A percentile compares a stretch with the other conserved stretches of the same genome.
phyloP scores from a whole-genome alignment of 2,797 vertebrate species.

The Melanitta fusca region DNA sequence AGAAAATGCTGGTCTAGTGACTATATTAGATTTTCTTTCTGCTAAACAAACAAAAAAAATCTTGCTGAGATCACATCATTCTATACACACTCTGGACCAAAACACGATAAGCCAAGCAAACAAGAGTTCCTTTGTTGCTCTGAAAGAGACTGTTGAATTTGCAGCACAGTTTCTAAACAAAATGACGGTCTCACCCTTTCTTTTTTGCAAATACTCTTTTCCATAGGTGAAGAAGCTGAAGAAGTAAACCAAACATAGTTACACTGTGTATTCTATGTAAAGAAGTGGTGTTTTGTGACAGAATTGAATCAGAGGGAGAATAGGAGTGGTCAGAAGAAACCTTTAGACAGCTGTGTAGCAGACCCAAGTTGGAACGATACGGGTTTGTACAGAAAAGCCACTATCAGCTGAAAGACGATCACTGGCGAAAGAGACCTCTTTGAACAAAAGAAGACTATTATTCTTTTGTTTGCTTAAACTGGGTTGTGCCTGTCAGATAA shows the following conservation, averaged over 20 bases:
- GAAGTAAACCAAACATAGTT: constrained; percentile 37
- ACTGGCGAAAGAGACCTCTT: constrained; percentile 70
- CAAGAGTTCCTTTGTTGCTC: constrained; percentile 84
- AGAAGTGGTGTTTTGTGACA: constrained; percentile 55
- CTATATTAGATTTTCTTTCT: constrained; percentile 76
- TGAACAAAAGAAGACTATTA: constrained; percentile 78
- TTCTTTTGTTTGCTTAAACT: constrained; percentile 79
- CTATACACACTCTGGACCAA: constrained; percentile 67
- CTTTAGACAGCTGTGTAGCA: constrained; percentile 79
- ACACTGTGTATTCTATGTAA: constrained; percentile 12
- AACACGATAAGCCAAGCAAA: constrained; percentile 79
- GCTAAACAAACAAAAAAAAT: constrained; percentile 75
- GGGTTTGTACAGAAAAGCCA: constrained; percentile 71
- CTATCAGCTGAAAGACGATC: constrained; percentile 77
- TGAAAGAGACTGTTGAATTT: constrained; percentile 65
- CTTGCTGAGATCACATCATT: constrained; percentile 78
- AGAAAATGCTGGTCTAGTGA: constrained; percentile 76
- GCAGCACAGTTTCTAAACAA: constrained; percentile 68
- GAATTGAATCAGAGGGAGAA: constrained; percentile 70
- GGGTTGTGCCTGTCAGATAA: constrained; percentile 75
- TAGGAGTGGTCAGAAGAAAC: constrained; percentile 62
- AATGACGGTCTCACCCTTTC: constrained; percentile 61
- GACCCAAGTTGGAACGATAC: constrained; percentile 78
- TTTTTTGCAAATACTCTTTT: constrained; percentile 66
- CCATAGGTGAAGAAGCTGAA: constrained; percentile 48